Percentiles rank a stretch among this genome's conserved stretches.
Conservation (phyloP, 2,113 vertebrate species). For the Baryphthengus martii region DNA sequence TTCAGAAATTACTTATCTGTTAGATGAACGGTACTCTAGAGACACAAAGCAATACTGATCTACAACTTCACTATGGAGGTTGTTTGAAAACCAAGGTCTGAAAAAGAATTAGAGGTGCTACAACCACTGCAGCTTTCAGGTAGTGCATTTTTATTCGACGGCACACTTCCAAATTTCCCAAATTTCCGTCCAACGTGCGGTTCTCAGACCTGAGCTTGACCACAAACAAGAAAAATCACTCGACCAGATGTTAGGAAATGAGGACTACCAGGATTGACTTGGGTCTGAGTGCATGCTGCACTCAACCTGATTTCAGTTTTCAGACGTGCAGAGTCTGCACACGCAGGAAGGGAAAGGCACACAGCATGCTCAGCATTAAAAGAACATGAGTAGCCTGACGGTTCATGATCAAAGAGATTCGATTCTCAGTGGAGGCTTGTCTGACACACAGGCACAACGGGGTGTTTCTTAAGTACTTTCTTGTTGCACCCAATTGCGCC, state of each 20-base stretch:
- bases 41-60: neutral
- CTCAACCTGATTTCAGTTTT: neutral
- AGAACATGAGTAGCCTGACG: slow-evolving; percentile 33
- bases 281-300: neutral
- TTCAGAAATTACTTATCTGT: neutral
- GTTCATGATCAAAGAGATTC: slow-evolving; percentile 43
- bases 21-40: neutral
- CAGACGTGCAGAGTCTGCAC: neutral
- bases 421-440: neutral
- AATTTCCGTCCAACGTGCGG: neutral
- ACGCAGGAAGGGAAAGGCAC: neutral
- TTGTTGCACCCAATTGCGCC: slow-evolving; percentile 6
- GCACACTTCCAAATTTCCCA: neutral
- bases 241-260: neutral
- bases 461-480: slow-evolving; percentile 12
- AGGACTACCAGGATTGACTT: neutral
- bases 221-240: neutral
- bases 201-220: neutral
- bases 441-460: neutral
- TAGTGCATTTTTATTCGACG: neutral
- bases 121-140: neutral
- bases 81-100: neutral
- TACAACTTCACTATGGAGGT: neutral
- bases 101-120: neutral
- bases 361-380: slow-evolving; percentile 5